phyloP scores from a whole-genome alignment of 2,888 invertebrate species.

The Campoplex nolae region DNA sequence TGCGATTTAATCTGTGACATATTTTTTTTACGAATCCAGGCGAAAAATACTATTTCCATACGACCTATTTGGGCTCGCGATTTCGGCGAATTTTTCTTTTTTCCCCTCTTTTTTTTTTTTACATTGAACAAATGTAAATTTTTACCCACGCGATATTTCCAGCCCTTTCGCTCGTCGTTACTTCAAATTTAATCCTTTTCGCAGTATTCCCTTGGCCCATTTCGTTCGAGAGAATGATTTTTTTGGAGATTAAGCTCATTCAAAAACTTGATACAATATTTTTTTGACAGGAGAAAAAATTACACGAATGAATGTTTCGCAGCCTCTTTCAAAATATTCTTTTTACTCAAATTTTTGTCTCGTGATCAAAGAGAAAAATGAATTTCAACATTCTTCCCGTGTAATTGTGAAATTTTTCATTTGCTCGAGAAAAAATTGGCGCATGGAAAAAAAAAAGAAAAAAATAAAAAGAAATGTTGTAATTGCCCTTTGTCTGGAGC shows the following conservation, averaged over 20 bases:
- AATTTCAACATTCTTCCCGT: background rate
- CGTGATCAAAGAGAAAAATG: background rate
- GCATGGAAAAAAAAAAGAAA: background rate
- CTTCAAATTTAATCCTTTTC: background rate
- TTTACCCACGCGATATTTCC: background rate
- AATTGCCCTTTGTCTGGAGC: slow-evolving; percentile 8
- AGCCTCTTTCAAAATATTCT: background rate
- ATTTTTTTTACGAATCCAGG: slow-evolving; percentile 4
- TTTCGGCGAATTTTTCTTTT: background rate
- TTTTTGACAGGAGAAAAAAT: too few species aligned
- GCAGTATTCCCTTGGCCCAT: background rate
- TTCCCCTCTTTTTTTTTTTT: background rate
- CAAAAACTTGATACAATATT: background rate
- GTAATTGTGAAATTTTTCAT: slow-evolving; percentile 6
- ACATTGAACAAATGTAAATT: background rate
- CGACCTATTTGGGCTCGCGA: slow-evolving; percentile 5
- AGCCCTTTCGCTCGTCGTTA: background rate
- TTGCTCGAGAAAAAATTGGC: slow-evolving; percentile 4
- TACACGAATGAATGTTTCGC: background rate
- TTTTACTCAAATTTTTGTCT: background rate
- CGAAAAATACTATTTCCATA: background rate
- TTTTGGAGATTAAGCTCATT: background rate
- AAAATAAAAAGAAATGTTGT: background rate
- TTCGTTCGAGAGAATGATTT: background rate
- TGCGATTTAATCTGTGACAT: background rate